Percentiles rank a stretch among this genome's conserved stretches.
These are phyloP conservation scores for Nerophis lumbriciformis DNA, from an alignment of 2,113 vertebrate species.

Conservation along the genomic window DNA sequence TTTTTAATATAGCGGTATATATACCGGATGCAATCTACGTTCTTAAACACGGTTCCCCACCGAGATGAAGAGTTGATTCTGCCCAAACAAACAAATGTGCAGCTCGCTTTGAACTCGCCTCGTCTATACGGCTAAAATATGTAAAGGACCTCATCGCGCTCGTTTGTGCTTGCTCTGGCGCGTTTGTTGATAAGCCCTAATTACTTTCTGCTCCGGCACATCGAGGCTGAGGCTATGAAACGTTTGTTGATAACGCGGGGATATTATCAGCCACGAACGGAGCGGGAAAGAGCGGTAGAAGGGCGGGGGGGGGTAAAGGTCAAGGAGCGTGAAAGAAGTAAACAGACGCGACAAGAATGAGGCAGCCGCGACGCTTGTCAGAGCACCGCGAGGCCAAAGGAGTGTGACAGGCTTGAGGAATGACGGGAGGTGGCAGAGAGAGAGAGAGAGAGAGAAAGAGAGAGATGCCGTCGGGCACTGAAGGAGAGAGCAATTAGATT, in stretches of 20 bases:
- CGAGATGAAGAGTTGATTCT: neutral
- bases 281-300: slow-evolving; percentile 28
- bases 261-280: slow-evolving; percentile 17
- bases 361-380: neutral
- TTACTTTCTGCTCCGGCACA: slow-evolving; percentile 5
- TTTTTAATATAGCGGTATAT: no score
- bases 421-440: neutral
- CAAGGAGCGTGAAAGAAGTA: slow-evolving; percentile 12
- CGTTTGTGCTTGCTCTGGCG: neutral
- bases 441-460: slow-evolving; percentile 36
- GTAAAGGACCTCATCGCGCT: neutral
- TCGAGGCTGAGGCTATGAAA: slow-evolving; percentile 18
- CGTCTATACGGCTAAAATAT: neutral
- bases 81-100: neutral
- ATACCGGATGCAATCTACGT: no score
- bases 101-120: neutral
- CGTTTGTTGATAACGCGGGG: slow-evolving; percentile 14
- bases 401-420: slow-evolving; percentile 32
- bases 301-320: slow-evolving; percentile 21
- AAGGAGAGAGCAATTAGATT: slow-evolving; percentile 73
- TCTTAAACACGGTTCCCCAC: neutral
- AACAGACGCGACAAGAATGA: slow-evolving; percentile 15
- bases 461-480: slow-evolving; percentile 52
- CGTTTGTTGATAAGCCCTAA: slow-evolving; percentile 2
- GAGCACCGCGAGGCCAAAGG: slow-evolving; percentile 1